Evolutionary conservation across 2,888 invertebrate species (phyloP).

Genomic region (Agrotis ipsilon): DNA sequence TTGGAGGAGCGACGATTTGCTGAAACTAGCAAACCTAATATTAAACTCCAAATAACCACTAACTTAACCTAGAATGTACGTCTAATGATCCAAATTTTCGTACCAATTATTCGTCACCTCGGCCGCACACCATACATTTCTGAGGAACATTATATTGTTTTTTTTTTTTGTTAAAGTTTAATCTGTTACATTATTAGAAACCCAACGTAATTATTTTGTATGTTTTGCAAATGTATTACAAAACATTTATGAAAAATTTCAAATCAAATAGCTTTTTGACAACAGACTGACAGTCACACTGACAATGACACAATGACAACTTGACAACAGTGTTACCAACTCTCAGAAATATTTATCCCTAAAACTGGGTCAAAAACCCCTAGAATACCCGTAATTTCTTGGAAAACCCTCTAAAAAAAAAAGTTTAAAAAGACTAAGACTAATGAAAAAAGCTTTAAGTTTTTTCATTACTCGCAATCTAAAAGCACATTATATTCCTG

Average conservation of each 20-base stretch:
- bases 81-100: constrained; percentile 44
- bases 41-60: constrained; percentile 35
- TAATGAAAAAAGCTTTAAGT: too few species aligned
- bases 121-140: constrained; percentile 83
- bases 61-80: constrained; percentile 40
- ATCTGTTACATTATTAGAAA: constrained; percentile 75
- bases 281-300: constrained; percentile 36
- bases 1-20: constrained; percentile 72
- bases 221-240: constrained; percentile 58
- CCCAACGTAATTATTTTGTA: constrained; percentile 45
- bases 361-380: too few species aligned
- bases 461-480: too few species aligned
- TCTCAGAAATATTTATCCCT: too few species aligned
- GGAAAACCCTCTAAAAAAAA: too few species aligned
- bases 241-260: constrained; percentile 67
- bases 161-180: constrained; percentile 58
- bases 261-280: constrained; percentile 63
- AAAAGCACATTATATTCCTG: too few species aligned
- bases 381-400: too few species aligned
- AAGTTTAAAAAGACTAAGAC: too few species aligned
- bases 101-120: constrained; percentile 84
- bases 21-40: constrained; percentile 60
- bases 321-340: too few species aligned
- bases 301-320: constrained; percentile 37
- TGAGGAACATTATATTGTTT: constrained; percentile 83